Base-by-base conservation (phyloP, 2,888 invertebrate genomes). In the Acrobasis repandana region DNA sequence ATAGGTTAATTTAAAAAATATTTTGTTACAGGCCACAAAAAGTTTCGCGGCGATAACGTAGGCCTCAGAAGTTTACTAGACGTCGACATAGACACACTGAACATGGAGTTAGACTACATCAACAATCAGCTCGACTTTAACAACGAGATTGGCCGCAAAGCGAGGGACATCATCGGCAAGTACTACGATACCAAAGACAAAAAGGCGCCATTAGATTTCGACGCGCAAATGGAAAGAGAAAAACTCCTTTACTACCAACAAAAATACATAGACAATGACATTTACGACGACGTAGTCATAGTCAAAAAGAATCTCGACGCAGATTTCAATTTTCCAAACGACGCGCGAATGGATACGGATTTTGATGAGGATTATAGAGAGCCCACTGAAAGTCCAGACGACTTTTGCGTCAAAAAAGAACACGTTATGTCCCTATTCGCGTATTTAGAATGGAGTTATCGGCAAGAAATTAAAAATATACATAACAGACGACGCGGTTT, bases 361-460 rank as follows among this genome's bases (percentile, higher is more conserved):
- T 90, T 91, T 58, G 91, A 92, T 59, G 92, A 91, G 58, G 92
- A 91, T 18, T 91, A 91, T 48, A 85, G 77, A 54, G 91, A 92
- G 60, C 84, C 90, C 0, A 91, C 90, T 2, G 88, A 82, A 50
- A 80, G 71, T 69, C 81, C 80, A 47, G 93, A 85, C 79, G 85
- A 85, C 52, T 85, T 83, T 57, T 96, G 96, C 75, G 93, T 96
- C 0, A 95, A 94, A 68, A 90, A 94, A 11, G 94, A 95, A 70
- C 96, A 97, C 67, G 94, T 97, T 0, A 94, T 95, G 43, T 95
- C 96, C 0, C 87, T 98, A 0, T 96, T 97, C 79, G 94, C 96
- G 0, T 97, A 96, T 76, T 94, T 96, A 50, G 96, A 97, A 73
- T 97, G 96, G 95, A 95, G 96, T 69, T 93, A 94, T n/a, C 91